These are phyloP conservation scores for Falco novaeseelandiae DNA, from an alignment of 2,797 vertebrate species.

Conservation along the genomic window DNA sequence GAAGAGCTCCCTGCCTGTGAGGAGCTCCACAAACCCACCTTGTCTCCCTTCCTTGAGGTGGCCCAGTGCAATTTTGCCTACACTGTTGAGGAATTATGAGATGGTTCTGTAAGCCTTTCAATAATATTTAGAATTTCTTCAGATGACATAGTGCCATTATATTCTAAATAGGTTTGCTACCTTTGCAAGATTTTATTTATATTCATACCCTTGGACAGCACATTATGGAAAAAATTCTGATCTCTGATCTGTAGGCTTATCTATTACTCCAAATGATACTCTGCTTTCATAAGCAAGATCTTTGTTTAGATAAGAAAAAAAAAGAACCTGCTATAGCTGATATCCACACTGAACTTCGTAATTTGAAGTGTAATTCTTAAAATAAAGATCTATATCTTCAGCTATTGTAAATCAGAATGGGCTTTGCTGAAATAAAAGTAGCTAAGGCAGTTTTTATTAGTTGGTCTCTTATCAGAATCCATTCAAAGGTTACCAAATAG, in stretches of 20 bases:
- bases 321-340: neutral
- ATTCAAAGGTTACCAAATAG: neutral
- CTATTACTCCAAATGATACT: neutral
- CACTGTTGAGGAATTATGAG: neutral
- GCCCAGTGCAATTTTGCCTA: neutral
- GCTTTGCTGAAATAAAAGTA: neutral
- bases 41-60: neutral
- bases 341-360: neutral
- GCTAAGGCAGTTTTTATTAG: neutral
- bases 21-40: neutral
- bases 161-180: neutral
- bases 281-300: neutral
- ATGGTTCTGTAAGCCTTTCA: neutral
- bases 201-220: neutral
- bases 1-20: rapidly evolving
- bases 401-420: neutral
- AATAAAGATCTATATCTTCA: neutral
- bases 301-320: neutral
- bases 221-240: neutral
- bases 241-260: neutral
- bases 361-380: neutral
- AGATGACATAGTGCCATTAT: neutral
- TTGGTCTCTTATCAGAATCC: neutral
- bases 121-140: neutral
- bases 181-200: neutral